Base-by-base conservation (phyloP, 2,888 invertebrate genomes). In the Nomada ruficornis region DNA sequence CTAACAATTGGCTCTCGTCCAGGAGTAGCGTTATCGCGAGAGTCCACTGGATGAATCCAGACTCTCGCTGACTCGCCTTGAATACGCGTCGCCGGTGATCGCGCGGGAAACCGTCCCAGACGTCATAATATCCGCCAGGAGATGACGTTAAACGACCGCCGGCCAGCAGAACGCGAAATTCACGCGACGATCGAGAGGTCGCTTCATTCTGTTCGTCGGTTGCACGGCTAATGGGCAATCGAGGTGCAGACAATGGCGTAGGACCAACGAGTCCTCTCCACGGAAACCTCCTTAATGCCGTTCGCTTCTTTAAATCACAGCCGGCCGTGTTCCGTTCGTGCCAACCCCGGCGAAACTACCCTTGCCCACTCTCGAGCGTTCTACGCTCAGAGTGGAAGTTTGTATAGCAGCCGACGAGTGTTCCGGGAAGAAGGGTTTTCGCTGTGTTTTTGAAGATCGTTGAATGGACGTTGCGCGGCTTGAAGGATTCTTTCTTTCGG, bases 71-170 rank as follows among this genome's bases (percentile, higher is more conserved):
- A 59, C 55, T 82, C 70, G 87, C 88, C 83, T 88, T 85, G 86
- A 90, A 88, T 90, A 47, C 86, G 86, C 85, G 82, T 77, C 81
- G 71, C 54, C 68, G 62, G 71, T 57, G 64, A 69, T 54, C 65
- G n/a, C 10, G n/a, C 11, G 11, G 42, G 55, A 42, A 42, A n/a
- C 2, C 20, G 50, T 15, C 18, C 13, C 18, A 29, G 65, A 65
- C 50, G 57, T 88, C 88, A 87, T 90, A 89, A 90, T 90, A 90
- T 90, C 88, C 88, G 90, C 60, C 82, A 75, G 85, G 86, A 86
- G 86, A 84, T 83, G 83, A 85, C 89, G 88, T 87, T 86, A 88
- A 87, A 83, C 83, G 86, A 59, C 77, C 36, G 36, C 20, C 62
- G 55, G 60, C 69, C 81, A 68, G 83, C 76, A 60, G 69, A 77